Evolutionary conservation across 2,888 invertebrate species (phyloP), one percentile per base, ranked within the genome.

Genomic region (Cephus sareptanus): DNA sequence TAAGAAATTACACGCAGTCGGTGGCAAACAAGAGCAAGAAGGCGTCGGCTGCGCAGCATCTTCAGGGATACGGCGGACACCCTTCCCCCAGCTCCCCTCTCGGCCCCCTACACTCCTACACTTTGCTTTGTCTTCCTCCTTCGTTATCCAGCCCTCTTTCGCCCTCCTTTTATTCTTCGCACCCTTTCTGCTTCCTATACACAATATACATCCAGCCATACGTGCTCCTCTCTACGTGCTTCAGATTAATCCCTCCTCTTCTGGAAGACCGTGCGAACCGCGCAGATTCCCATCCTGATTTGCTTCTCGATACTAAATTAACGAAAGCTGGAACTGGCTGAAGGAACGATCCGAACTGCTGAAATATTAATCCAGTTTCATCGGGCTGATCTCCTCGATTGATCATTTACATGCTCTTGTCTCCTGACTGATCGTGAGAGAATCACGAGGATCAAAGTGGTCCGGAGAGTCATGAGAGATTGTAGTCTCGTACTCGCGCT

Each of bases 21-120:
- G 90, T 90, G 89, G 90, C 90, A 89, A 90, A 90, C 89, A 90
- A 90, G 90, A 90, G 89, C 89, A 90, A 89, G 88, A 90, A 89
- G 90, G 87, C 89, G 88, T 87, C 85, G 84, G 87, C 83, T 83
- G 85, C 82, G 85, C 84, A 56, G 56, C 56, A 85, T 83, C 83
- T 84, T 83, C 83, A 56, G 56, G 85, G 80, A 82, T 87, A 88
- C 89, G 87, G 85, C 86, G 83, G 86, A 87, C 33, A 71, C 35
- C 34, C 23, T 70, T 34, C 78, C 78, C 34, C 12, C 15, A 31
- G 56, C 74, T 33, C 34, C 81, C 69, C 82, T 80, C 78, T 80
- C 78, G 69, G 80, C 80, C 77, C 76, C 78, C 80, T 79, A 78
- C 76, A 77, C 75, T 70, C 79, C 75, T 73, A 37, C 78, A 74